Evolutionary conservation across 1,140 invertebrate genomes (phyloP).

Genomic region (Eumeta japonica): DNA sequence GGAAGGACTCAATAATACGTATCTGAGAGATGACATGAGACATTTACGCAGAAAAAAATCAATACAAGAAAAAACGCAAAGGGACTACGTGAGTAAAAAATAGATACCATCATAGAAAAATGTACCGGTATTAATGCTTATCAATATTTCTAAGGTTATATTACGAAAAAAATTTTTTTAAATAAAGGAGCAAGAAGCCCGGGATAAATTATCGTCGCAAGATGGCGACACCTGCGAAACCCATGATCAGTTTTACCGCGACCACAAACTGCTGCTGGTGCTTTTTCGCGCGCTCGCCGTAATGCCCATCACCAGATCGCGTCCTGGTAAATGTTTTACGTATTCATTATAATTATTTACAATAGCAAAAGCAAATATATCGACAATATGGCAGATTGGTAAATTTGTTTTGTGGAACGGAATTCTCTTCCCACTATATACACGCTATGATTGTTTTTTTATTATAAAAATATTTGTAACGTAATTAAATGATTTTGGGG

Average conservation of each 20-base stretch:
- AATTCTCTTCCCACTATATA: too few species aligned
- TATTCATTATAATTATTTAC: neutral
- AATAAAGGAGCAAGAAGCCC: slow-evolving; percentile 43
- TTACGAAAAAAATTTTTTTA: neutral
- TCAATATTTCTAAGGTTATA: neutral
- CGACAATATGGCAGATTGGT: too few species aligned
- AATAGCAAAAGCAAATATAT: neutral
- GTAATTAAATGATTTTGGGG: too few species aligned
- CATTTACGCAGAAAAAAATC: slow-evolving; percentile 25
- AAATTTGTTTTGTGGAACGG: too few species aligned
- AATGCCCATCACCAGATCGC: slow-evolving; percentile 59
- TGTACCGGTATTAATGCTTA: neutral
- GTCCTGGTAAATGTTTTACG: slow-evolving; percentile 34
- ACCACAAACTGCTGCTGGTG: slow-evolving; percentile 61
- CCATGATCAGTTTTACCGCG: slow-evolving; percentile 64
- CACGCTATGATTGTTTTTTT: too few species aligned
- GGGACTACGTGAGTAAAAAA: slow-evolving; percentile 38
- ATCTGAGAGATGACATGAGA: slow-evolving; percentile 39
- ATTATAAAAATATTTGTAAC: too few species aligned
- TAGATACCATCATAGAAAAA: too few species aligned
- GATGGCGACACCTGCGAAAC: slow-evolving; percentile 58
- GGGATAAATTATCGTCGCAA: slow-evolving; percentile 50
- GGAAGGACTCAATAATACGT: slow-evolving; percentile 32
- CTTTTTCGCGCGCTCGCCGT: slow-evolving; percentile 61
- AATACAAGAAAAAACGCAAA: slow-evolving; percentile 34